Evolutionary conservation across 2,797 vertebrate genomes (phyloP).

Genomic region (Argyrosomus regius): DNA sequence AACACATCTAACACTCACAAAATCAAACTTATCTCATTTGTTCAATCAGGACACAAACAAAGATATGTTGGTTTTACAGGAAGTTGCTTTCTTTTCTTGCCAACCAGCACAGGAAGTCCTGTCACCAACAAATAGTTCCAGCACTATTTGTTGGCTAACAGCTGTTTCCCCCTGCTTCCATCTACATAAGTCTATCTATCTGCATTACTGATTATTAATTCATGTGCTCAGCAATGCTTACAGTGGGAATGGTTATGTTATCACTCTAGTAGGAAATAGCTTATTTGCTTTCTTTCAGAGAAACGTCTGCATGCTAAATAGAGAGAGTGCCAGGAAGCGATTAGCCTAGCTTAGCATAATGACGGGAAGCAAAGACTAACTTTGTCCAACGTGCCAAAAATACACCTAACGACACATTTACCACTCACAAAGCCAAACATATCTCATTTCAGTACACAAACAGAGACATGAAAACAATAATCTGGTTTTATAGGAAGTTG

Average conservation of each 20-base stretch:
- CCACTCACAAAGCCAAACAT: not conserved
- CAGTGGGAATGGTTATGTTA: not conserved
- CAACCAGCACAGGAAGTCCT: not conserved
- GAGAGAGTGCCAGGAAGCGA: not conserved
- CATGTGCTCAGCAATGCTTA: not conserved
- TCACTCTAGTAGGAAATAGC: not conserved
- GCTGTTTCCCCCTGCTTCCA: not conserved
- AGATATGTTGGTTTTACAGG: not conserved
- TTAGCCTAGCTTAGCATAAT: slow-evolving; percentile 1
- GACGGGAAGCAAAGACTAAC: not conserved
- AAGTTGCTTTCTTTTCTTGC: not conserved
- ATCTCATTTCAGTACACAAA: not conserved
- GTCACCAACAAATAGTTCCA: too few species aligned
- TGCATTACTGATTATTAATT: slow-evolving; percentile 21
- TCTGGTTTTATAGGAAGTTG: not conserved
- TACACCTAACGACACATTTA: not conserved
- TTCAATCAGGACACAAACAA: not conserved
- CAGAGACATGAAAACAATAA: not conserved
- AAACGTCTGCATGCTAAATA: not conserved
- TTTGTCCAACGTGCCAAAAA: not conserved
- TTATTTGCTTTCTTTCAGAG: not conserved
- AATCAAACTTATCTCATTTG: not conserved
- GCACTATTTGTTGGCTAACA: not conserved
- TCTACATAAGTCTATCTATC: not conserved
- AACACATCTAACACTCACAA: not conserved